Evolutionary conservation across 1,140 invertebrate species (phyloP).

Genomic region (Metopolophium dirhodum): DNA sequence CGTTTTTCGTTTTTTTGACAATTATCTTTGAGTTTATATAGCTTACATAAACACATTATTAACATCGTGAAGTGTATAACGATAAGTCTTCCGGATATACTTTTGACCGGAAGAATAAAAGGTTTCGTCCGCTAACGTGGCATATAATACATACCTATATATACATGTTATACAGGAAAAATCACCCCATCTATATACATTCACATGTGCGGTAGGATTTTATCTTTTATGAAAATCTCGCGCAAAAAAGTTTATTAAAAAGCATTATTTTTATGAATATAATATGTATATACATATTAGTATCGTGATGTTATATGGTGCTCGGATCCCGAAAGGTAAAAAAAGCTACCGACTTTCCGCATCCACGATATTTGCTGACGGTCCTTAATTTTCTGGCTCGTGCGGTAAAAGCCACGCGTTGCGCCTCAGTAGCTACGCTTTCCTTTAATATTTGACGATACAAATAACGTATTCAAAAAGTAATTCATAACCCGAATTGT

Average conservation of each 20-base stretch:
- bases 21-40: background rate
- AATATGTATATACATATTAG: background rate
- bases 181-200: background rate
- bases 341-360: conserved; percentile 3
- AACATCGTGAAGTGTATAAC: background rate
- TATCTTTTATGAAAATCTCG: conserved; percentile 18
- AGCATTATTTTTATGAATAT: conserved; percentile 21
- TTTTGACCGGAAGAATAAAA: background rate
- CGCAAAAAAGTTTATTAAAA: conserved; percentile 32
- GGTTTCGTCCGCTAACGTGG: background rate
- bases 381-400: background rate
- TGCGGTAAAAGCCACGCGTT: background rate
- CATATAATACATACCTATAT: background rate
- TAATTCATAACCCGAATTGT: conserved; percentile 14
- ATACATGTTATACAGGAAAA: background rate
- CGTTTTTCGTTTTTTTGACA: background rate
- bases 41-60: background rate
- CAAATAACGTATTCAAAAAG: conserved; percentile 27
- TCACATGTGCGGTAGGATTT: background rate
- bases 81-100: background rate
- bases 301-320: background rate
- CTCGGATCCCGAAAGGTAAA: background rate
- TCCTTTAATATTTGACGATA: background rate
- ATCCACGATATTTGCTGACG: background rate
- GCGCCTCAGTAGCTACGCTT: background rate